phyloP scores from a whole-genome alignment of 2,113 vertebrate species.

The Arvicanthis niloticus region DNA sequence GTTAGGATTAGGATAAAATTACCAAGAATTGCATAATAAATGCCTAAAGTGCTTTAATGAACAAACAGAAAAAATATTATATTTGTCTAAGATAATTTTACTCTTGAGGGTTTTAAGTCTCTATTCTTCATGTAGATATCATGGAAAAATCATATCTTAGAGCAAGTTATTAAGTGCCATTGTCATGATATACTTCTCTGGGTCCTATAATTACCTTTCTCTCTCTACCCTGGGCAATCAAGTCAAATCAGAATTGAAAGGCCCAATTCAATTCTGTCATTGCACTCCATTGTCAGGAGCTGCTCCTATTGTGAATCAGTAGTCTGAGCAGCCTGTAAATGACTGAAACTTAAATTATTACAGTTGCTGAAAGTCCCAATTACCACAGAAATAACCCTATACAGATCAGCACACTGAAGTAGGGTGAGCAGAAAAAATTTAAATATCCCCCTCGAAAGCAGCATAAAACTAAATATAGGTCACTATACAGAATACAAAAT shows the following conservation, averaged over 20 bases:
- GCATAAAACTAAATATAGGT: not conserved
- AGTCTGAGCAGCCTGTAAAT: constrained; percentile 60
- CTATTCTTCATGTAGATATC: not conserved
- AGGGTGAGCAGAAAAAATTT: not conserved
- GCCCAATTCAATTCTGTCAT: constrained; percentile 47
- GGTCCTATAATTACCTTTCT: constrained; percentile 58
- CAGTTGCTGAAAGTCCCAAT: constrained; percentile 20
- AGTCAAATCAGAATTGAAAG: constrained; percentile 68
- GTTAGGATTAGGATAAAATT: not conserved
- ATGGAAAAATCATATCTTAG: constrained; percentile 44
- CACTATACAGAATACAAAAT: not conserved
- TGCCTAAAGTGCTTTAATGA: not conserved
- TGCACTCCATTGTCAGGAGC: not conserved
- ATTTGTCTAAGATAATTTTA: constrained; percentile 49
- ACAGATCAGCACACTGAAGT: not conserved
- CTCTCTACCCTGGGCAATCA: constrained; percentile 52
- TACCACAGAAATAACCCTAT: constrained; percentile 53
- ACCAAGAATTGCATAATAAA: not conserved
- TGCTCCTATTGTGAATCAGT: constrained; percentile 59
- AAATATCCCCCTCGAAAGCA: constrained; percentile 7
- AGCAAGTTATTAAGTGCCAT: constrained; percentile 60
- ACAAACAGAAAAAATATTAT: not conserved
- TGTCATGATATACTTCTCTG: constrained; percentile 51
- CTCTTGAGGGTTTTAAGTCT: constrained; percentile 25
- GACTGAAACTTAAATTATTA: constrained; percentile 70